Percentiles rank a stretch among this genome's conserved stretches.
Conservation (phyloP, 2,888 invertebrate genomes). For the Listrodromus nycthemerus region DNA sequence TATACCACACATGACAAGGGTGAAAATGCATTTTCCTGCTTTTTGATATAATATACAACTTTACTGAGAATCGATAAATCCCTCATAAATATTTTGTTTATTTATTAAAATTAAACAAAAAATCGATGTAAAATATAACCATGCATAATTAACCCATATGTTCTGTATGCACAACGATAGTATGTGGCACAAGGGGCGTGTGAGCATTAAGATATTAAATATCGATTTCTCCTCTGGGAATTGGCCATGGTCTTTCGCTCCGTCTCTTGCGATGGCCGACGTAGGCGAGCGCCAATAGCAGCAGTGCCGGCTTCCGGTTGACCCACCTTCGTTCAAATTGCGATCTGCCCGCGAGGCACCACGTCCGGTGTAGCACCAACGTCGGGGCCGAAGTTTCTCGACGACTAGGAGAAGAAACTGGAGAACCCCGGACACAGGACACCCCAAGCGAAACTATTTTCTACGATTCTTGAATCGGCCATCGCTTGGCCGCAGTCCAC, state of each 20-base stretch:
- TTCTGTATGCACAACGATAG: background rate
- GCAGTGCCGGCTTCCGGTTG: slow-evolving; percentile 54
- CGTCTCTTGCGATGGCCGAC: slow-evolving; percentile 3
- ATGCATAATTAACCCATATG: background rate
- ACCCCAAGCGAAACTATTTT: slow-evolving; percentile 34
- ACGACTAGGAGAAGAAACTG: slow-evolving; percentile 29
- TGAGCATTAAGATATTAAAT: slow-evolving; percentile 75
- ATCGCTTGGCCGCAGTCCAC: slow-evolving; percentile 20
- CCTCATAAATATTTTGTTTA: background rate
- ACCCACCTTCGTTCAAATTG: slow-evolving; percentile 54
- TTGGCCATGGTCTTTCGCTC: slow-evolving; percentile 65
- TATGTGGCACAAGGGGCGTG: slow-evolving; percentile 47
- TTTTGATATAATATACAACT: no score
- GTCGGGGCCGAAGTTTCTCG: slow-evolving; percentile 12
- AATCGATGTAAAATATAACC: no score
- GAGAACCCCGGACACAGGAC: slow-evolving; percentile 21
- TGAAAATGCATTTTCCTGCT: no score
- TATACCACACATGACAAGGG: no score
- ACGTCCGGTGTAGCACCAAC: slow-evolving; percentile 13
- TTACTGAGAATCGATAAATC: background rate
- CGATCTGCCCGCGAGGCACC: slow-evolving; percentile 22
- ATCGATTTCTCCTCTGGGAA: slow-evolving; percentile 69
- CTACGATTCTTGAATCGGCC: slow-evolving; percentile 34
- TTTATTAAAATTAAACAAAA: background rate
- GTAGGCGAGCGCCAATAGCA: slow-evolving; percentile 19